Base-by-base conservation (phyloP, 92 coral and sea anemone species). In the Meandrina meandrites region DNA sequence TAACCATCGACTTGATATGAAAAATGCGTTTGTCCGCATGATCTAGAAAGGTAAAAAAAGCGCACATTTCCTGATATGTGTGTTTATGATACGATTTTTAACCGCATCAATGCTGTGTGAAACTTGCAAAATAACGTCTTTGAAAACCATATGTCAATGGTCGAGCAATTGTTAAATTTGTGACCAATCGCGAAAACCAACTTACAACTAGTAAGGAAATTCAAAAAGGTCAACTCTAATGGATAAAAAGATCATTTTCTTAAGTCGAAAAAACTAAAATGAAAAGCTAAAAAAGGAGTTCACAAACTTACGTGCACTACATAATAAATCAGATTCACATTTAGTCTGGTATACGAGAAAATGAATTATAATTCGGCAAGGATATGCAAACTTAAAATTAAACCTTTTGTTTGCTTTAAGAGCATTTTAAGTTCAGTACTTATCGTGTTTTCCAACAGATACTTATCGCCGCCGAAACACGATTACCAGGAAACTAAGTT, bases 381-480 rank as follows among this genome's bases (percentile, higher is more conserved):
- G 75, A 64, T 24, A 45, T 42, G 40, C 14, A 66, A 67, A 28
- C 76, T 67, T 36, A 19, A 0, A 73, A 73, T 73, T 37, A 37
- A 73, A 37, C 28, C 48, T 73, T 81, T 81, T 81, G 76, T 81
- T 42, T 64, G 14, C 15, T 10, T 64, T 81, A 64, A 81, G 85
- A 40, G 17, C 45, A 27, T 81, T 42, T 81, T 81, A 81, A 81
- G 60, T 28, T 32, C 58, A 18, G 32, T 17, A 34, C 85, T 81
- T 81, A 81, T 45, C 35, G n/a, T 7, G 24, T 40, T 40, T 60
- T 24, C 40, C 27, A 32, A 79, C 50, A 57, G 31, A 79, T 56
- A 79, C 40, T 36, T 21, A 14, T 36, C 51, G 72, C 35, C 71
- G 51, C 4, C 71, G 17, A 57, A 34, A 15, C 48, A 79, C 37